Evolutionary conservation across 2,888 invertebrate species (phyloP).

Genomic region (Parapristionchus giblindavisi): DNA sequence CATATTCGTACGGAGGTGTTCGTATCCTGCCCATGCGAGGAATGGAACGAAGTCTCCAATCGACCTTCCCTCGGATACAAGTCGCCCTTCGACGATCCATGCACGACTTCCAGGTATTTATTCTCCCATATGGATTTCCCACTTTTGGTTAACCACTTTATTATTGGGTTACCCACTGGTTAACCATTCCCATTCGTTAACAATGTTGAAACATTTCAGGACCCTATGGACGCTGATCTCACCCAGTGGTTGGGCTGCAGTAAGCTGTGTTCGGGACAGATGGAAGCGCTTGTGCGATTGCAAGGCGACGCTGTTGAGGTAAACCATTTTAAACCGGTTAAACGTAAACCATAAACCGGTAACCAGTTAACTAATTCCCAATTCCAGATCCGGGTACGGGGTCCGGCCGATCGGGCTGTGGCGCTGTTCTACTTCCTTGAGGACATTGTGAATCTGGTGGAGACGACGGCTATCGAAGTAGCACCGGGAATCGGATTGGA

Average conservation of each 20-base stretch:
- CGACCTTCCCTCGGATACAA: slow-evolving; percentile 78
- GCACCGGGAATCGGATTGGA: slow-evolving; percentile 79
- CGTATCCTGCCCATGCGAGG: slow-evolving; percentile 73
- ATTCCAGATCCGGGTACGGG: slow-evolving; percentile 71
- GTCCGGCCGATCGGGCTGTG: slow-evolving; percentile 68
- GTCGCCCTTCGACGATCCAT: slow-evolving; percentile 76
- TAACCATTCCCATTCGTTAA: not conserved
- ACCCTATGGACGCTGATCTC: slow-evolving; percentile 76
- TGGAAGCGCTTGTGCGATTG: slow-evolving; percentile 78
- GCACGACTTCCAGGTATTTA: slow-evolving; percentile 71
- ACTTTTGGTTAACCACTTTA: not conserved
- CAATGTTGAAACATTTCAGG: slow-evolving; percentile 67
- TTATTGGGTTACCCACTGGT: not conserved
- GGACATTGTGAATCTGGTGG: slow-evolving; percentile 72
- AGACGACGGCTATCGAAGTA: slow-evolving; percentile 77
- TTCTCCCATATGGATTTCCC: no score
- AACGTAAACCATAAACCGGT: no score
- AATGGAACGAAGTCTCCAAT: slow-evolving; percentile 76
- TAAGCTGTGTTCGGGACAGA: slow-evolving; percentile 78
- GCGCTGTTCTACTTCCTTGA: slow-evolving; percentile 78
- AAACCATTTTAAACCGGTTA: no score
- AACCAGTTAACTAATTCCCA: no score
- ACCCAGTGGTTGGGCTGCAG: slow-evolving; percentile 77
- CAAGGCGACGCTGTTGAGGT: slow-evolving; percentile 58
- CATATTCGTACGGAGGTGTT: slow-evolving; percentile 71